Base-by-base conservation (phyloP, 2,113 vertebrate genomes). In the Nerophis lumbriciformis region DNA sequence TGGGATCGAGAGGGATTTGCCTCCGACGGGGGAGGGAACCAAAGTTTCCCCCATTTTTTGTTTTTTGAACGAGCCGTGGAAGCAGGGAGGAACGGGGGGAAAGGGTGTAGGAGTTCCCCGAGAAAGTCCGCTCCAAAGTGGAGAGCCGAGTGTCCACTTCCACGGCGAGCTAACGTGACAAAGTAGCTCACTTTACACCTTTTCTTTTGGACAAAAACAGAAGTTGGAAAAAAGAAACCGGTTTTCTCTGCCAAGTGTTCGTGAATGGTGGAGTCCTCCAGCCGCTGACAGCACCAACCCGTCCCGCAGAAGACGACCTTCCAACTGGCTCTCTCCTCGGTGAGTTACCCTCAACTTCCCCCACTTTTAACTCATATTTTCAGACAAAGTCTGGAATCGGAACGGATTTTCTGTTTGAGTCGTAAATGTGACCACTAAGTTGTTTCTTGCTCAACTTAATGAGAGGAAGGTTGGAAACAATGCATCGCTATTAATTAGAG, bases 261-360 rank as follows among this genome's bases (percentile, higher is more conserved):
- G 54, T 83, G 70, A 61, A 61, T 66, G 67, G 71, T 63, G 62
- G 65, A 62, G 14, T 51, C 66, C 45, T 73, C 80, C 78, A 65
- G 72, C 74, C 68, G 53, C 38, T 80, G 76, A 70, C 81, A 70
- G 73, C 7, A 44, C 42, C 16, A 44, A 65, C 44, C 44, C 39
- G 69, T 58, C 55, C 59, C 58, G 45, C 21, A 71, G 48, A 65
- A 51, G 61, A 55, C 16, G 65, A 37, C 52, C 11, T 49, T 19
- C 12, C 52, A 52, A 35, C 53, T 1, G 61, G 44, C n/a, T 12
- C 16, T 36, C 62, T 53, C 50, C 13, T 45, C 19, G 75, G 83
- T 86, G 61, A 76, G 85, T 84, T 15, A 58, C n/a, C 5, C n/a
- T 44, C 21, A 2, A 28, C 13, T 39, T 11, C 6, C 15, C 38